These are phyloP conservation scores for Galeopsomyia nigrocyanea DNA, from an alignment of 2,888 invertebrate species.

Conservation along the genomic window DNA sequence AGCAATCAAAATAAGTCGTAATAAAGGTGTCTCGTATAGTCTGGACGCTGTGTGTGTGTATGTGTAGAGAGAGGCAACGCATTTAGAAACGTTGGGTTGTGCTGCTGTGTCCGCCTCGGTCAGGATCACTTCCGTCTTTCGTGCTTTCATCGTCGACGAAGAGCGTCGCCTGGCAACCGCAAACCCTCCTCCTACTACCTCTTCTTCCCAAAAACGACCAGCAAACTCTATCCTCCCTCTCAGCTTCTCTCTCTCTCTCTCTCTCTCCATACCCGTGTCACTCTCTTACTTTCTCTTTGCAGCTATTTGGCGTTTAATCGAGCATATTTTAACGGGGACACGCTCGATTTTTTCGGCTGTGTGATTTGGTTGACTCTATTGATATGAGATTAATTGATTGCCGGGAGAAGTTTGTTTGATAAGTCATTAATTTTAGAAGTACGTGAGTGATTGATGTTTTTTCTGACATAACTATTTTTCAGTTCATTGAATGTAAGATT, in stretches of 20 bases:
- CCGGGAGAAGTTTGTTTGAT: no score
- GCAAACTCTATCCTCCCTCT: conserved; percentile 28
- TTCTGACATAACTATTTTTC: no score
- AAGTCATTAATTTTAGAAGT: no score
- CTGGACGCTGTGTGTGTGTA: neutral
- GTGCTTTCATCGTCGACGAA: conserved; percentile 48
- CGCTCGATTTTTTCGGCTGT: neutral
- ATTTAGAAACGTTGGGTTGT: conserved; percentile 7
- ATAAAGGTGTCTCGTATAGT: conserved; percentile 10
- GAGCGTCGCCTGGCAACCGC: conserved; percentile 56
- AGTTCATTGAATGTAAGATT: no score
- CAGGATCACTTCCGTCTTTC: conserved; percentile 60
- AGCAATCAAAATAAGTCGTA: neutral
- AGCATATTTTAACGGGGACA: conserved; percentile 30
- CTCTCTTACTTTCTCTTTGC: neutral
- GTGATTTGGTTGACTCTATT: neutral
- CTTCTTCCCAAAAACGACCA: conserved; percentile 19
- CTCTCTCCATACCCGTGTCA: neutral
- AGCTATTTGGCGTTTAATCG: conserved; percentile 40
- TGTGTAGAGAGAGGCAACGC: neutral
- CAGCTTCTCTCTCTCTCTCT: neutral
- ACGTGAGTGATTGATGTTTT: no score
- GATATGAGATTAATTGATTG: neutral
- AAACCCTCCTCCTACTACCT: conserved; percentile 42
- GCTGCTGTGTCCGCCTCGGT: conserved; percentile 49